Evolutionary conservation across 2,113 vertebrate species (phyloP), one percentile per base, ranked within the genome.

Genomic region (Pomatostomus ruficeps): DNA sequence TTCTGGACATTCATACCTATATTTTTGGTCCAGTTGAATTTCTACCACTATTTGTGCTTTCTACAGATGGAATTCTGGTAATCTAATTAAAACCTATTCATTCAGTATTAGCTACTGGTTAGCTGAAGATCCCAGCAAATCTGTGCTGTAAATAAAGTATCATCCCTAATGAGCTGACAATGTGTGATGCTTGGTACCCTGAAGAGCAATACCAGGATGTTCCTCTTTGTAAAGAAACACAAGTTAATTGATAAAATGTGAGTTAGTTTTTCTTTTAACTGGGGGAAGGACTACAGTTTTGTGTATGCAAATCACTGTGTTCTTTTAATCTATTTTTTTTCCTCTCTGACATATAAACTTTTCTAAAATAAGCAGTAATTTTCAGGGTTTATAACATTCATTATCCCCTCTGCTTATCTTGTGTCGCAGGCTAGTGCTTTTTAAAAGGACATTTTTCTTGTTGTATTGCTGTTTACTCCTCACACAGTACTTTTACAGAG

Each of bases 401-500:
- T 97, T 97, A 97, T 94, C 73, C 78, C 33, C 71, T 92, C 63
- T 92, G 88, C 84, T 98, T 97, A 97, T 96, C 96, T 97, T 94
- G 21, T 28, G 55, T 89, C 93, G 77, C 89, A 97, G 87, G 38
- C 18, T 86, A 93, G 23, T 62, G 46, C 35, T 90, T 88, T 96
- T 95, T 93, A 85, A 97, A 96, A 90, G 90, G 48, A 96, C 36
- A 74, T 95, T 97, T 98, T 97, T 89, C 86, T 96, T 90, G 62
- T 91, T 91, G 57, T 79, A 90, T 95, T 72, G 36, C 55, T 97
- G 94, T 96, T 97, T 97, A 97, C 92, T 96, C 96, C 95, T 97
- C 72, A 77, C 68, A 87, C 20, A 76, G 86, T 95, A 91, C 76
- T 93, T 97, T 96, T 94, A 96, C 93, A 97, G 81, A 86, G 91